Conservation (phyloP, 2,113 vertebrate species). For the Herpailurus yagouaroundi region DNA sequence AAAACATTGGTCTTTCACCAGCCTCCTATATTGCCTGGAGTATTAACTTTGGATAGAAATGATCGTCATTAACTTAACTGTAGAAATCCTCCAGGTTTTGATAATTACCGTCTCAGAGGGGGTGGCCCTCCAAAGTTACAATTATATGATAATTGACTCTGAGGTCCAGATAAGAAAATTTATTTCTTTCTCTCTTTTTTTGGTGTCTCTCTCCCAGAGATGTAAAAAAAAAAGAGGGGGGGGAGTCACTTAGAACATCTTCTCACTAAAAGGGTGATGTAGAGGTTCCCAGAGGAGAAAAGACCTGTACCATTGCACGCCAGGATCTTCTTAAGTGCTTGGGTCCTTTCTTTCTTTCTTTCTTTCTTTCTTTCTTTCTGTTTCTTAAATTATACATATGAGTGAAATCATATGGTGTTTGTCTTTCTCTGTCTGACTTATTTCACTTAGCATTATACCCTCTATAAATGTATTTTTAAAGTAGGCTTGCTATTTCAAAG, state of each 20-base stretch:
- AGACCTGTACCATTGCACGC: background rate
- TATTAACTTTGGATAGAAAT: background rate
- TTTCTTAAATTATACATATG: background rate
- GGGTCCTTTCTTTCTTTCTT: background rate
- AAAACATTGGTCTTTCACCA: conserved; percentile 17
- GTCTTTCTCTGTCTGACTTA: background rate
- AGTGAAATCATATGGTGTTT: background rate
- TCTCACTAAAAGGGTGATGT: background rate
- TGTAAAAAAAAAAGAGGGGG: background rate
- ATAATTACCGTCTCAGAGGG: conserved; percentile 4
- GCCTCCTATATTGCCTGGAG: background rate
- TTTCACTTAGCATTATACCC: background rate
- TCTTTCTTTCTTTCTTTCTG: background rate
- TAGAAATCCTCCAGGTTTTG: background rate
- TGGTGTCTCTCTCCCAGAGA: background rate
- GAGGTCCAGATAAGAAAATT: conserved; percentile 35
- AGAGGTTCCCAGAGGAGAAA: background rate
- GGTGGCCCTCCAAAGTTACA: conserved; percentile 9
- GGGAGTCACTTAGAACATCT: background rate
- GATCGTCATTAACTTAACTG: background rate
- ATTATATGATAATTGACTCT: conserved; percentile 30
- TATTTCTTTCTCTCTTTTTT: background rate
- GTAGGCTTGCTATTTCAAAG: conserved; percentile 19
- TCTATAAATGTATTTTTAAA: background rate
- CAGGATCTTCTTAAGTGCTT: background rate